phyloP scores from a whole-genome alignment of 2,797 vertebrate species.

The Balearica regulorum region DNA sequence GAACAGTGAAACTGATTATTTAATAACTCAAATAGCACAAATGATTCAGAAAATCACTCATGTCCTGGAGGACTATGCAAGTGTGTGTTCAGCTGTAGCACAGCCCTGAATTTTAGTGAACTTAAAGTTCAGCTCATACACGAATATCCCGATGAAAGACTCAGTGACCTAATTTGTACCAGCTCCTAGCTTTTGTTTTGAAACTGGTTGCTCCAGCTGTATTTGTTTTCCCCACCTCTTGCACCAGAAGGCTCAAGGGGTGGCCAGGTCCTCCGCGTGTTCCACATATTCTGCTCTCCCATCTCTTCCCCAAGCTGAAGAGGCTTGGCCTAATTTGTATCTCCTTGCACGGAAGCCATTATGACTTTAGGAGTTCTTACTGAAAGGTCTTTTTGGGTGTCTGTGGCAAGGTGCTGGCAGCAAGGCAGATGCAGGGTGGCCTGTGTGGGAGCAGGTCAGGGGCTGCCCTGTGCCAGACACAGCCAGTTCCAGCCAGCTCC shows the following conservation, averaged over 20 bases:
- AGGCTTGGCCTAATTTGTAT: rapidly evolving
- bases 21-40: background rate
- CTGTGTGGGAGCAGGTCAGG: rapidly evolving
- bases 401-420: no score
- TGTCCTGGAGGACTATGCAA: background rate
- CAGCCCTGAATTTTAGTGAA: background rate
- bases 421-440: rapidly evolving
- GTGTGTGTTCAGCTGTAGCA: background rate
- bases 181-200: background rate
- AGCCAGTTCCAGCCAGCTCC: rapidly evolving
- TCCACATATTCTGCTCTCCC: background rate
- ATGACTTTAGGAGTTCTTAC: no score
- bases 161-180: background rate
- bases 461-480: rapidly evolving
- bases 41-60: background rate
- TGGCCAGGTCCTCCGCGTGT: rapidly evolving
- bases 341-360: rapidly evolving
- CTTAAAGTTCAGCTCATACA: background rate
- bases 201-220: background rate
- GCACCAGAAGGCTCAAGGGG: rapidly evolving
- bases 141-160: background rate
- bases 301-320: no score
- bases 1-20: background rate
- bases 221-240: background rate
- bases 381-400: rapidly evolving